A percentile compares a stretch with the other conserved stretches of the same genome.
phyloP scores from a whole-genome alignment of 2,113 vertebrate genomes.

The Coreoperca whiteheadi region DNA sequence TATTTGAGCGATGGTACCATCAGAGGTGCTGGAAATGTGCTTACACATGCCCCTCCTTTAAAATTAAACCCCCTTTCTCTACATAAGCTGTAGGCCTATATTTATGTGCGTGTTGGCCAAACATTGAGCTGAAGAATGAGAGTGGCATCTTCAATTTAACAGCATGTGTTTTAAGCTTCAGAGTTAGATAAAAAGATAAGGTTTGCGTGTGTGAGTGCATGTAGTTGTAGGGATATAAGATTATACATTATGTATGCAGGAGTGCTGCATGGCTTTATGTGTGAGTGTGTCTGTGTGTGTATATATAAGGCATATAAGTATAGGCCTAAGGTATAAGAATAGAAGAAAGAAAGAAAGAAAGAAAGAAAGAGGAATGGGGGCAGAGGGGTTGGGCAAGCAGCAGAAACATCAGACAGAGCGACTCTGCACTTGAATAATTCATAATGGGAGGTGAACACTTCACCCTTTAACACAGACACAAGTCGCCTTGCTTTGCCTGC shows the following conservation, averaged over 20 bases:
- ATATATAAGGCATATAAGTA: background rate
- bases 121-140: constrained; percentile 22
- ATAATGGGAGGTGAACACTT: constrained; percentile 84
- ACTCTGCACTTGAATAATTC: constrained; percentile 83
- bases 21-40: constrained; percentile 68
- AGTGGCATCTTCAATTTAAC: constrained; percentile 24
- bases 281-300: constrained; percentile 5
- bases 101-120: constrained; percentile 24
- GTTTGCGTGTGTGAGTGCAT: background rate
- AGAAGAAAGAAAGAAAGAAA: constrained; percentile 41
- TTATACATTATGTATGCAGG: constrained; percentile 16
- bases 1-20: constrained; percentile 72
- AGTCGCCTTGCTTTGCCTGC: constrained; percentile 77
- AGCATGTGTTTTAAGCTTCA: constrained; percentile 18
- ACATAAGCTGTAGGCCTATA: background rate
- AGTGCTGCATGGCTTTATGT: constrained; percentile 6
- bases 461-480: constrained; percentile 83
- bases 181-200: background rate
- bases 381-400: constrained; percentile 73
- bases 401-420: constrained; percentile 80
- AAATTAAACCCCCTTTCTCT: constrained; percentile 45
- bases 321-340: background rate
- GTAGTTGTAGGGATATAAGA: background rate
- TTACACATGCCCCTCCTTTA: constrained; percentile 34
- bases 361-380: constrained; percentile 59